Conservation (phyloP, 2,797 vertebrate species). For the Morelia viridis region DNA sequence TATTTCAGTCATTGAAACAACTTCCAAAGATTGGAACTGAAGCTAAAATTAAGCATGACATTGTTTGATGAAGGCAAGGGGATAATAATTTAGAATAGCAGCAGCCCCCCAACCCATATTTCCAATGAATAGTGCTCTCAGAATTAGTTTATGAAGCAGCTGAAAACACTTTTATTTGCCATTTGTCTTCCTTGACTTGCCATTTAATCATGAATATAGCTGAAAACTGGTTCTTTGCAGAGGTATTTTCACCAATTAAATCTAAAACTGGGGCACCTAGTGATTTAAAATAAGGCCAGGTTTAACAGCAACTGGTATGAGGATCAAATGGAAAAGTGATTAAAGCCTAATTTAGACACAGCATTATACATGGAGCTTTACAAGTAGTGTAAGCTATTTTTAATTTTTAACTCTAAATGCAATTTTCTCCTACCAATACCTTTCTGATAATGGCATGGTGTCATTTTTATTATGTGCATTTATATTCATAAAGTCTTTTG, state of each 20-base stretch:
- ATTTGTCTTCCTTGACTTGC: background rate
- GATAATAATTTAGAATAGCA: background rate
- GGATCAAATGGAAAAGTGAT: background rate
- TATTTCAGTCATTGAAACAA: background rate
- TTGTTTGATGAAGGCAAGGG: background rate
- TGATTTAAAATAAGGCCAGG: background rate
- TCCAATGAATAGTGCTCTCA: background rate
- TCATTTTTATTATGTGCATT: constrained; percentile 34
- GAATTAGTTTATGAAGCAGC: background rate
- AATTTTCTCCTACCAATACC: constrained; percentile 4
- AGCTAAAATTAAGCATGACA: background rate
- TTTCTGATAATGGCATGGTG: constrained; percentile 13
- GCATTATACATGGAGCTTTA: background rate
- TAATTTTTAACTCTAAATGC: background rate
- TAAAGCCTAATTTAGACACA: background rate
- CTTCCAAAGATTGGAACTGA: background rate
- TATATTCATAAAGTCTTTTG: constrained; percentile 34
- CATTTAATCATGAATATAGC: background rate
- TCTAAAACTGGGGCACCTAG: background rate
- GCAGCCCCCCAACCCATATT: background rate
- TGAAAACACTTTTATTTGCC: background rate
- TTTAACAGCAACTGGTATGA: background rate
- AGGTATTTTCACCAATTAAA: background rate
- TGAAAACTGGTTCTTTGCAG: background rate
- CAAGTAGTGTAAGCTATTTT: background rate